These are phyloP conservation scores for Digitonthophagus gazella DNA, from an alignment of 2,888 invertebrate genomes.

Conservation along the genomic window DNA sequence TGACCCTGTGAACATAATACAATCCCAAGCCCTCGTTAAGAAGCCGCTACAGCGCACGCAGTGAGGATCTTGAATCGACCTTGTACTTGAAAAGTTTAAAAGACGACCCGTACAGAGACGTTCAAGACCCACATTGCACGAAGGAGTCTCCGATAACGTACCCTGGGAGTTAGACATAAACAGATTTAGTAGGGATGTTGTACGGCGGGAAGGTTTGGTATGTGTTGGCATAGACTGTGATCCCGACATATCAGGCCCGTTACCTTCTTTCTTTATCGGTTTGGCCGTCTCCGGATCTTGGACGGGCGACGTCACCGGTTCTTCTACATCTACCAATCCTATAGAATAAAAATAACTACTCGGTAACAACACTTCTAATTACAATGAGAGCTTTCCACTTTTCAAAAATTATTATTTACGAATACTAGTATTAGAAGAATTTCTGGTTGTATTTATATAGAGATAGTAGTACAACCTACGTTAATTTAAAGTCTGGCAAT, in stretches of 20 bases:
- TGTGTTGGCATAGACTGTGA: conserved; percentile 54
- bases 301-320: conserved; percentile 43
- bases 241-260: conserved; percentile 47
- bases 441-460: too few relatives aligned
- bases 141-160: conserved; percentile 50
- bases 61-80: not conserved
- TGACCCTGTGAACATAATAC: conserved; percentile 64
- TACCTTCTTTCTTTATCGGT: conserved; percentile 66
- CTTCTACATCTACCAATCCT: conserved; percentile 48
- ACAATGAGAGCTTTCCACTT: not conserved
- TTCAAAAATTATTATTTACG: too few relatives aligned
- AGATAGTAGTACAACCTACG: too few relatives aligned
- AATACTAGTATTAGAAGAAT: too few relatives aligned
- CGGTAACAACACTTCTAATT: too few relatives aligned
- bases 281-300: conserved; percentile 48
- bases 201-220: conserved; percentile 83
- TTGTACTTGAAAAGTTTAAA: not conserved
- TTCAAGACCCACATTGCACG: conserved; percentile 13
- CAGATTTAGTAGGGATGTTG: conserved; percentile 91
- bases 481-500: too few relatives aligned
- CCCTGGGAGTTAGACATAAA: conserved; percentile 95
- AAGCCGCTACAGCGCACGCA: conserved; percentile 17
- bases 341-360: conserved; percentile 8
- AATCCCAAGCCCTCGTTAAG: conserved; percentile 66
- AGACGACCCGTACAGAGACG: not conserved